Percentiles rank a stretch among this genome's conserved stretches.
Conservation (phyloP, 2,797 vertebrate genomes). For the Fringilla coelebs region DNA sequence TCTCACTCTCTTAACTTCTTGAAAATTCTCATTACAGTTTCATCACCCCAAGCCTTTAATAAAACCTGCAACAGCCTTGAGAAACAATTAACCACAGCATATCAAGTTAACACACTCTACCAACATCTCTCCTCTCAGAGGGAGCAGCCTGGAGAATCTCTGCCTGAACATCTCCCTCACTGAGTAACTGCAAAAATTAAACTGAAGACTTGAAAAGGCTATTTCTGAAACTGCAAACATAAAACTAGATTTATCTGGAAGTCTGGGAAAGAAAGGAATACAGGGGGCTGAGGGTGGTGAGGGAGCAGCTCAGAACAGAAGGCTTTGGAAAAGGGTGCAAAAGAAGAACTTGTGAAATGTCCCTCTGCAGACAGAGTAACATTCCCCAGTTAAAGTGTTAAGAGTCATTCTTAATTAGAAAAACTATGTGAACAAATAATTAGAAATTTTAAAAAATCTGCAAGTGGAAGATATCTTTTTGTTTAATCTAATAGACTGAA, state of each 20-base stretch:
- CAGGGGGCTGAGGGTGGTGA: background rate
- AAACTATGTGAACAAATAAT: background rate
- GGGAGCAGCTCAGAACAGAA: background rate
- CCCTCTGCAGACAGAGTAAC: background rate
- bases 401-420: background rate
- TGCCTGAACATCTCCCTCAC: background rate
- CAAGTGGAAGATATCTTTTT: background rate
- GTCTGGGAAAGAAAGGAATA: background rate
- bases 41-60: background rate
- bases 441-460: background rate
- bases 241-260: background rate
- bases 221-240: background rate
- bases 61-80: background rate
- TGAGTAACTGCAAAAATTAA: background rate
- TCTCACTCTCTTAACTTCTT: background rate
- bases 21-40: background rate
- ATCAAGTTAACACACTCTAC: background rate
- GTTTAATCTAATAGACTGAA: background rate
- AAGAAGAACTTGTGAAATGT: background rate
- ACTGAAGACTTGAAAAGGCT: background rate
- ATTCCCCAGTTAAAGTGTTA: background rate
- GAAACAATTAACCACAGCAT: background rate
- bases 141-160: background rate
- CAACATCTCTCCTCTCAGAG: background rate
- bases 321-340: background rate